phyloP scores from a whole-genome alignment of 2,888 invertebrate species.

The Opisthograptis luteolata region DNA sequence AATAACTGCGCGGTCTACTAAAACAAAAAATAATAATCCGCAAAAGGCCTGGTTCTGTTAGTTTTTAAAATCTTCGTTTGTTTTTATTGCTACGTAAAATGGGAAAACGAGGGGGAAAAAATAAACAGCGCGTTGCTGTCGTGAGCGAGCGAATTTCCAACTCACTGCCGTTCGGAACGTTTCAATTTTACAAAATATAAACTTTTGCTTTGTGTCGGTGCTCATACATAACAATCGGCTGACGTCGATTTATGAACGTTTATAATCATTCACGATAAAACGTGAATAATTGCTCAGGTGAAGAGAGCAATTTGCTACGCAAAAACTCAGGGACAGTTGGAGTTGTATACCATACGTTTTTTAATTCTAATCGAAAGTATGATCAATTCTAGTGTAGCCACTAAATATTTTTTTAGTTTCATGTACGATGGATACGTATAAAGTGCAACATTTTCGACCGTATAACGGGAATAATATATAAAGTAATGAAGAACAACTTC shows the following conservation, averaged over 20 bases:
- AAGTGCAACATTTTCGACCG: no score
- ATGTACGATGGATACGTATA: no score
- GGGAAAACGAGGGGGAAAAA: slow-evolving; percentile 60
- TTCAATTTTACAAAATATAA: slow-evolving; percentile 67
- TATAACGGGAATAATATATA: no score
- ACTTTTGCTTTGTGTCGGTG: slow-evolving; percentile 49
- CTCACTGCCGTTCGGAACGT: slow-evolving; percentile 64
- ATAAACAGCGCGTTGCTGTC: slow-evolving; percentile 58
- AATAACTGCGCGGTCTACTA: background rate
- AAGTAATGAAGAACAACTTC: background rate
- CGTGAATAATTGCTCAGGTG: slow-evolving; percentile 7
- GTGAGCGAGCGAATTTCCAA: slow-evolving; percentile 67
- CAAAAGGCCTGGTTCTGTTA: slow-evolving; percentile 45
- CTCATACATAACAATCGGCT: slow-evolving; percentile 51
- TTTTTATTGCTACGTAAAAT: slow-evolving; percentile 64
- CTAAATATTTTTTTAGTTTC: no score
- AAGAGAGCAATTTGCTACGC: slow-evolving; percentile 5
- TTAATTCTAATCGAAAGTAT: no score
- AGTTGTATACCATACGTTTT: background rate
- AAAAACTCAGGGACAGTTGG: background rate
- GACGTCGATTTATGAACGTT: slow-evolving; percentile 45
- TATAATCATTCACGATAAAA: slow-evolving; percentile 22
- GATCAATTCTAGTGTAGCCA: no score
- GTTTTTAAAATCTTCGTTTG: slow-evolving; percentile 47
- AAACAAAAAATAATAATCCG: slow-evolving; percentile 4